phyloP scores from a whole-genome alignment of 2,888 invertebrate genomes.

The Epinotia ramella region DNA sequence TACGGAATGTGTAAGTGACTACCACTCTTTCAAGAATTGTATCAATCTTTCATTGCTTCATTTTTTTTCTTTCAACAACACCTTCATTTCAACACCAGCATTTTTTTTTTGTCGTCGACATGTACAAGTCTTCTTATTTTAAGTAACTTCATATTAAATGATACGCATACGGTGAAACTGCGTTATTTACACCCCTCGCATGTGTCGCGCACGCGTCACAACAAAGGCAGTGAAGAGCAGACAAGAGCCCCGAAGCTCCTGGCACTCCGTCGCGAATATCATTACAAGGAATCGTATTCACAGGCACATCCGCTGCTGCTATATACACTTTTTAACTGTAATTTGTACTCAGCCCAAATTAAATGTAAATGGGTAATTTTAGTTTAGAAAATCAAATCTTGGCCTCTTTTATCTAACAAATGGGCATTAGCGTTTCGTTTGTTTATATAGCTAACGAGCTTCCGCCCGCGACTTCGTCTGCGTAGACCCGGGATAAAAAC shows the following conservation, averaged over 20 bases:
- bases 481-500: too few species aligned
- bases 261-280: conserved; percentile 51
- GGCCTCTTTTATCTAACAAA: too few species aligned
- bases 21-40: too few species aligned
- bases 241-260: conserved; percentile 47
- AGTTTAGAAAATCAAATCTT: neutral
- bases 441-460: too few species aligned
- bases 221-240: conserved; percentile 52
- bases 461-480: too few species aligned
- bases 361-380: neutral
- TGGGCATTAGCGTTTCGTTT: too few species aligned
- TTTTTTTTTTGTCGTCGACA: too few species aligned
- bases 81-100: too few species aligned
- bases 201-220: conserved; percentile 16
- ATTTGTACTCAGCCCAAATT: neutral
- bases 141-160: neutral
- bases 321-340: neutral
- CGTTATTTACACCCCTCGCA: conserved; percentile 11
- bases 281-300: conserved; percentile 59
- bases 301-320: conserved; percentile 53
- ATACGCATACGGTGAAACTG: conserved; percentile 7
- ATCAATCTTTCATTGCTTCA: too few species aligned
- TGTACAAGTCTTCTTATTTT: neutral
- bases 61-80: too few species aligned
- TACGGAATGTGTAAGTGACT: too few species aligned